Percentiles rank a stretch among this genome's conserved stretches.
Evolutionary conservation across 2,888 invertebrate genomes (phyloP).

Genomic region (Polydrusus pterygomalis): DNA sequence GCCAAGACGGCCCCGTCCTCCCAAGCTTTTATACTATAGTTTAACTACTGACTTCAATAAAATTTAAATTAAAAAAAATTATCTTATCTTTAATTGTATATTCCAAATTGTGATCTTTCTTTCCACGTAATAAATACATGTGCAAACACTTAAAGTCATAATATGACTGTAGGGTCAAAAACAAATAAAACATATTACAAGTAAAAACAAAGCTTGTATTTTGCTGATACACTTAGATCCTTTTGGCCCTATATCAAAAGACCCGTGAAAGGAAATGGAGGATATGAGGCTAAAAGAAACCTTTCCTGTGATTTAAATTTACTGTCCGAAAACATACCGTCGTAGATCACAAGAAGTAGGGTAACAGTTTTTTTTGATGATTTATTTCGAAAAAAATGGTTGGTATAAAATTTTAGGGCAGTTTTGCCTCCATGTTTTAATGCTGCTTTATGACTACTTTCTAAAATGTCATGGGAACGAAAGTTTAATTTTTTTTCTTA

Average conservation of each 20-base stretch:
- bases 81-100: no score
- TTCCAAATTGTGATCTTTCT: background rate
- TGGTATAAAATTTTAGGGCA: no score
- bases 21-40: no score
- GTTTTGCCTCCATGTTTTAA: no score
- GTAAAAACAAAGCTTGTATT: background rate
- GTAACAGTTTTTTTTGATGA: background rate
- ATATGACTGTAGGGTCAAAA: background rate
- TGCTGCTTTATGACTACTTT: no score
- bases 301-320: conserved; percentile 24
- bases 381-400: background rate
- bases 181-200: background rate
- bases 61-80: no score
- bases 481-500: no score
- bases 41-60: no score
- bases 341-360: background rate
- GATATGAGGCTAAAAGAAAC: conserved; percentile 5
- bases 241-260: conserved; percentile 7
- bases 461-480: no score
- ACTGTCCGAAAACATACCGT: conserved; percentile 6
- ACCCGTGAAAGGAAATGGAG: conserved; percentile 4
- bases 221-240: background rate
- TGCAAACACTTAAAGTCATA: background rate
- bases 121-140: background rate
- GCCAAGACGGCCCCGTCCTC: no score